Base-by-base conservation (phyloP, 2,888 invertebrate species). In the Pristionchus maxplancki region DNA sequence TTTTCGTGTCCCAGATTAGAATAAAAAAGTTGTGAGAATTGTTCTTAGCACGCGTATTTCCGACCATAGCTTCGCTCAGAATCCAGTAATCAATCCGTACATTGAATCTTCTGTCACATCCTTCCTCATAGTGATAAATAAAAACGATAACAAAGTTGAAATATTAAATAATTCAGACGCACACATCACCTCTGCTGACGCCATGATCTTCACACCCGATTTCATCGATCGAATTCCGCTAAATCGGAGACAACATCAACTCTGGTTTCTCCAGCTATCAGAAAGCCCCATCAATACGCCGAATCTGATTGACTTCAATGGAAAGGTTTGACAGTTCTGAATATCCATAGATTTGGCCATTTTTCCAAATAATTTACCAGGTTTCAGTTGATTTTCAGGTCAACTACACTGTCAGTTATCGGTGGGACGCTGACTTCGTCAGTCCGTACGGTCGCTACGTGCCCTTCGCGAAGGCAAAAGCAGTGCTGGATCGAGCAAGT, bases 351-450 rank as follows among this genome's bases (percentile, higher is more conserved):
- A n/a, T 28, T n/a, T n/a, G n/a, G n/a, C n/a, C n/a, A n/a, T n/a
- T n/a, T n/a, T n/a, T n/a, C n/a, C n/a, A n/a, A n/a, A n/a, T n/a
- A n/a, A n/a, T n/a, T n/a, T n/a, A n/a, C n/a, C n/a, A n/a, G n/a
- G n/a, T n/a, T n/a, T n/a, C n/a, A n/a, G n/a, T n/a, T n/a, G n/a
- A n/a, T n/a, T n/a, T n/a, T n/a, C 88, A 91, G 90, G 89, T 90
- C 40, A 90, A 91, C 71, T 91, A 89, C 89, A 91, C 90, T 17
- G 88, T 89, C 8, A 89, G 89, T 40, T 91, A 91, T 87, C 89
- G 90, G 17, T 87, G 71, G 34, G 89, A 90, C 50, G 67, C 88
- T 17, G 90, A 91, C 64, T 87, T 91, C 50, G 88, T 88, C 17
- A 67, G 87, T 44, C 91, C 91, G 2, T 91, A 91, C 82, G 91